Evolutionary conservation across 2,888 invertebrate species (phyloP), one percentile per base, ranked within the genome.

Genomic region (Anoplius nigerrimus): DNA sequence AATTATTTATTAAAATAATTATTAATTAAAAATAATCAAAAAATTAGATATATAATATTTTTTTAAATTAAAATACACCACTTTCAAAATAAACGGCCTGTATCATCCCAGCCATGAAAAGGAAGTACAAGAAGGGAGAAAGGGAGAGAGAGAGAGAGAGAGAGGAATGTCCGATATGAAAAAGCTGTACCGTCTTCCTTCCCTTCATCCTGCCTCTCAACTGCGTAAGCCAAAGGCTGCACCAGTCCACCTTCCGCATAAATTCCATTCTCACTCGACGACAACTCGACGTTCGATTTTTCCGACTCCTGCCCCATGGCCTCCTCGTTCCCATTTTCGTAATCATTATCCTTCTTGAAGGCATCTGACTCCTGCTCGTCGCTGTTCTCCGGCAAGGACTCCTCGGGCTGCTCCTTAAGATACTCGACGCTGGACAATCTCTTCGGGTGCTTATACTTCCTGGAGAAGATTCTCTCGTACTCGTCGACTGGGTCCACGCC

Each of bases 241-340:
- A 86, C 73, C 2, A 84, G 67, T n/a, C 86, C 86, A 45, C 83
- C 86, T 69, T 87, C 87, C 0, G 84, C 82, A 46, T 84, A 85
- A 55, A 86, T 76, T 6, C 66, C 79, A 27, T 52, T 65, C 16
- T 75, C 64, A 8, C 60, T 52, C 45, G 54, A 22, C 5, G 64
- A 5, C 6, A 4, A 16, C 8, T 72, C 61, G 13, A 6, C 56
- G 1, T 46, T n/a, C 0, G 8, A 11, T 45, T n/a, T 16, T 13
- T 18, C 43, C 21, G 46, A 46, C 2, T 66, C 46, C 8, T 74
- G 59, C 13, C 57, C 57, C 3, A 42, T 34, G 0, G 72, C 62
- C 11, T 59, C 58, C 2, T 72, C 69, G 0, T 53, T 57, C 16
- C 64, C 63, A 46, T 69, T 51, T 0, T 11, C 18, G 15, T 56